Conservation (phyloP, 2,797 vertebrate genomes). For the Aphelocoma californica region DNA sequence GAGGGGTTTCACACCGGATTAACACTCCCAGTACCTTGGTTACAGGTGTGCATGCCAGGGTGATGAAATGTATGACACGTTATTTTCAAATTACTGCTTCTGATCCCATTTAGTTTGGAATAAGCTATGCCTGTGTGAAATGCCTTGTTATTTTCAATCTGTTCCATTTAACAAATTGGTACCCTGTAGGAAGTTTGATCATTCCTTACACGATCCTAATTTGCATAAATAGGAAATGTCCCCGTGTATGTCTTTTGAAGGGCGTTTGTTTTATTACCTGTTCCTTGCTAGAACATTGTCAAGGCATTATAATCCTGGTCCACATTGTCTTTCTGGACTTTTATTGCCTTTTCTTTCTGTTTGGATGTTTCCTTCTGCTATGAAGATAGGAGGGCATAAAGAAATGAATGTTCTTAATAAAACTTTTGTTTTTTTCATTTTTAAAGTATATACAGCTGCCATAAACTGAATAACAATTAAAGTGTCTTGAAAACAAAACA, state of each 20-base stretch:
- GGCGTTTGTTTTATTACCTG: neutral
- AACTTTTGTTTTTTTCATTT: neutral
- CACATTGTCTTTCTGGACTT: neutral
- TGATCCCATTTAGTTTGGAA: slow-evolving; percentile 11
- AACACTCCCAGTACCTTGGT: neutral
- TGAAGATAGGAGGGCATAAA: neutral
- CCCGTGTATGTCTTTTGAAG: neutral
- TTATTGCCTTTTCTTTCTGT: neutral
- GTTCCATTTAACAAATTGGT: slow-evolving; percentile 45
- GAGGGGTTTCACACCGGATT: neutral
- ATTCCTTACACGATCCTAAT: slow-evolving; percentile 26
- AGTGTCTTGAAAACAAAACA: neutral
- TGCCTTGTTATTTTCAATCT: slow-evolving; percentile 49
- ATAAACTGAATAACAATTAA: neutral
- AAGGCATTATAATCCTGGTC: neutral
- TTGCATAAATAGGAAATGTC: slow-evolving; percentile 33
- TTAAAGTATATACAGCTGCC: neutral
- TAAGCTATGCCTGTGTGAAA: neutral
- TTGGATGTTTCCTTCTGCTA: neutral
- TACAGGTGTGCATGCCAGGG: neutral
- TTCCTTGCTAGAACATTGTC: neutral
- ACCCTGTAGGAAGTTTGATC: neutral
- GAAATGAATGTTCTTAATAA: neutral
- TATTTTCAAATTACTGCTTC: slow-evolving; percentile 35
- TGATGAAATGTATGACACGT: neutral